Evolutionary conservation across 2,888 invertebrate genomes (phyloP).

Genomic region (Mellilla xanthometata): DNA sequence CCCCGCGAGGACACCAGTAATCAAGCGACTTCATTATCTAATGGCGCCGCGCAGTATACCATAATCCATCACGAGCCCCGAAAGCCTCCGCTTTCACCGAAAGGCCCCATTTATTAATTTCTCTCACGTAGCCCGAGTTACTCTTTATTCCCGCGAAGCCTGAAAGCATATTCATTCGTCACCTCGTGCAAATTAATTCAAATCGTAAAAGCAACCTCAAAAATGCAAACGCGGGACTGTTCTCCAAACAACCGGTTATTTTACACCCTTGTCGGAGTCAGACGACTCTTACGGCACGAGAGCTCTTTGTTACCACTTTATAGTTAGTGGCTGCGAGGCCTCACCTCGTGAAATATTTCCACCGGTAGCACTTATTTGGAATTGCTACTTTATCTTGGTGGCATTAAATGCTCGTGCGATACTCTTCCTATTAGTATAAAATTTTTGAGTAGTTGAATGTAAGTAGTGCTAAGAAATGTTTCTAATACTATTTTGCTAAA

Average conservation of each 20-base stretch:
- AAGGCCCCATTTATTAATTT: constrained; percentile 15
- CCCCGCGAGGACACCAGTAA: too few relatives aligned
- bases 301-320: not conserved
- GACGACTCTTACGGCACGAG: not conserved
- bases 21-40: constrained; percentile 5
- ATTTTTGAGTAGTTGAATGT: too few relatives aligned
- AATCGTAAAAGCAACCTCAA: constrained; percentile 25
- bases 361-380: too few relatives aligned
- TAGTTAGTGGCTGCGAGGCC: too few relatives aligned
- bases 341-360: too few relatives aligned
- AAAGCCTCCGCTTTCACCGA: constrained; percentile 4
- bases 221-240: constrained; percentile 23
- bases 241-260: not conserved
- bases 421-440: too few relatives aligned
- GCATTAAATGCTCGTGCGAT: too few relatives aligned
- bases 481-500: too few relatives aligned
- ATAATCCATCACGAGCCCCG: constrained; percentile 8
- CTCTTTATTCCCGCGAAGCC: constrained; percentile 5
- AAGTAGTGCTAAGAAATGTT: too few relatives aligned
- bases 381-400: too few relatives aligned
- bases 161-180: constrained; percentile 22
- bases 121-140: constrained; percentile 18
- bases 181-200: constrained; percentile 24
- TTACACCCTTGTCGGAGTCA: constrained; percentile 3
- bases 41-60: not conserved